Evolutionary conservation across 2,113 vertebrate genomes (phyloP), one percentile per base, ranked within the genome.

Genomic region (Sphaerodactylus townsendi): DNA sequence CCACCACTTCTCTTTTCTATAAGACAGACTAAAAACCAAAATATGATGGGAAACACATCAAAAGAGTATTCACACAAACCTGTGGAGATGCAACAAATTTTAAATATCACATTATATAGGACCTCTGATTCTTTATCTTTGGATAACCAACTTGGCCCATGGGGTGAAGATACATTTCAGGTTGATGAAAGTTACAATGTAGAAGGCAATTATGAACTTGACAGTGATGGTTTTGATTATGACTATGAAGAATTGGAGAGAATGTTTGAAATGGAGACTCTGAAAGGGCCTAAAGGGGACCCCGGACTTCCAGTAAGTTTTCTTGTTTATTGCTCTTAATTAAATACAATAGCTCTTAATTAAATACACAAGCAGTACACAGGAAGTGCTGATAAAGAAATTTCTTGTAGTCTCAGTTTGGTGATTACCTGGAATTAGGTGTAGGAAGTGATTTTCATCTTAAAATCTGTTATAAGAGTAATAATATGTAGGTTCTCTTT

Each of bases 261-360:
- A 91, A 90, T 97, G 83, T 96, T 98, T 28, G 96, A 98, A 86
- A 97, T 97, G 69, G 96, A 97, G 80, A 96, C 94, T 87, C 93
- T 97, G 68, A 96, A 82, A 90, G 98, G 98, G 91, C 96, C 96
- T 79, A 99, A 99, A 97, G 99, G 99, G 93, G 98, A 99, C 84
- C 94, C 96, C 33, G 99, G 99, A 93, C 95, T 93, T 93, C 95
- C 96, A 86, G 98, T 99, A 97, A 98, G 99, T 98, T 91, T 62
- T 23, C 81, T 77, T 93, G 77, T 87, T 74, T 94, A 80, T 75
- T 80, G 84, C 89, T 83, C 78, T 93, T 92, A 82, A 72, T 91
- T 25, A 70, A 90, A 81, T 89, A 78, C 80, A 66, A 73, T 88
- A 86, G 11, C n/a, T n/a, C n/a, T n/a, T n/a, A n/a, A n/a, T n/a